These are phyloP conservation scores for Tipula confusa DNA, from an alignment of 2,888 invertebrate species.

Conservation along the genomic window DNA sequence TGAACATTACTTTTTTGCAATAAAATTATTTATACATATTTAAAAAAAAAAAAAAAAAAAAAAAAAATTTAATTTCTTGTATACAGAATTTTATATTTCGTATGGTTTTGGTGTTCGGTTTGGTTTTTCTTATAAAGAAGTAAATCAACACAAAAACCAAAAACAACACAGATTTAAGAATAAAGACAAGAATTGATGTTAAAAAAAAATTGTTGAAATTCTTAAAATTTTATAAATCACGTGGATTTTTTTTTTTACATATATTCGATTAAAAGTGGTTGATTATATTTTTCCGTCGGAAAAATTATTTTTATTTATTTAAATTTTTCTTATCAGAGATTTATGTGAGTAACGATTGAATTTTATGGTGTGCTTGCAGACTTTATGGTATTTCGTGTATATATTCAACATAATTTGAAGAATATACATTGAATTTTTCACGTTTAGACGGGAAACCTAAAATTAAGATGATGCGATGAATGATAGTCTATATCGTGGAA, in stretches of 20 bases:
- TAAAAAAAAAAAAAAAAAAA: not conserved
- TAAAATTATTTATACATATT: slow-evolving; percentile 1
- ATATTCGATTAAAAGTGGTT: not conserved
- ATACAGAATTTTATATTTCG: not conserved
- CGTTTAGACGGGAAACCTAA: not conserved
- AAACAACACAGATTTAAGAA: not conserved
- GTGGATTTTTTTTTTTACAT: not conserved
- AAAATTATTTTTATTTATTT: not conserved
- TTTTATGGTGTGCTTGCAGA: not conserved
- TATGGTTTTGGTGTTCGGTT: not conserved
- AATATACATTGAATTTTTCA: not conserved
- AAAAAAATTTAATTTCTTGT: slow-evolving; percentile 12
- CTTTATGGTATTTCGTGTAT: not conserved
- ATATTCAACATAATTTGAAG: not conserved
- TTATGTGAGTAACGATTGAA: too few species aligned
- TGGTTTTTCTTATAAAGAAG: not conserved
- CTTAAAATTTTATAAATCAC: slow-evolving; percentile 25
- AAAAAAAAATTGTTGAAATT: not conserved
- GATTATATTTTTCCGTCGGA: not conserved
- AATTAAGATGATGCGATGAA: too few species aligned
- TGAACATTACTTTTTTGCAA: slow-evolving; percentile 8
- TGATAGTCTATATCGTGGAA: not conserved
- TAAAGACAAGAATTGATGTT: not conserved
- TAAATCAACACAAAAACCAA: not conserved
- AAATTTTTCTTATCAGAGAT: not conserved